Percentiles rank a stretch among this genome's conserved stretches.
Evolutionary conservation across 2,888 invertebrate genomes (phyloP).

Genomic region (Dasysyrphus albostriatus): DNA sequence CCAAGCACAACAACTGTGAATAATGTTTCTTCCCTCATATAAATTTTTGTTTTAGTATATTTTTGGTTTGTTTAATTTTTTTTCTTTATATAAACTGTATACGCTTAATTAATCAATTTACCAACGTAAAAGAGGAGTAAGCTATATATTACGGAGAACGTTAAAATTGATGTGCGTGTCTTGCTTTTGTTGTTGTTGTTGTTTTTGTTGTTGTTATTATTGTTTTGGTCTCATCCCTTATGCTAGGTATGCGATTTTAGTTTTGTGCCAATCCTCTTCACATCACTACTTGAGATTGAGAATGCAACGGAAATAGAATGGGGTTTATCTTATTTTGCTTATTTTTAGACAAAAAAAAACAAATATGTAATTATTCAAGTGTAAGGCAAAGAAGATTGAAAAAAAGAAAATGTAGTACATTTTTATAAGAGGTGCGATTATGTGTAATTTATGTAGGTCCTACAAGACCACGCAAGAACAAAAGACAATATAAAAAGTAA

Average conservation of each 20-base stretch:
- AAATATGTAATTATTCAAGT: slow-evolving; percentile 37
- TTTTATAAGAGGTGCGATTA: slow-evolving; percentile 6
- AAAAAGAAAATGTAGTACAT: background rate
- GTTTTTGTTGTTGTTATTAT: slow-evolving; percentile 19
- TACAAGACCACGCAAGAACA: background rate
- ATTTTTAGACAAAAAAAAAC: slow-evolving; percentile 48
- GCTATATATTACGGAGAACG: slow-evolving; percentile 15
- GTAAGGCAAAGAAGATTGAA: slow-evolving; percentile 40
- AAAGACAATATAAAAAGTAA: background rate
- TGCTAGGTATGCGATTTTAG: background rate
- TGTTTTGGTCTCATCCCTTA: slow-evolving; percentile 6
- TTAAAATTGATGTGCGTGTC: slow-evolving; percentile 59
- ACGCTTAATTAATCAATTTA: slow-evolving; percentile 63
- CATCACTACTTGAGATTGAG: slow-evolving; percentile 1
- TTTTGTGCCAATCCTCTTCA: slow-evolving; percentile 21
- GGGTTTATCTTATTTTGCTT: slow-evolving; percentile 6
- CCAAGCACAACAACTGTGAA: slow-evolving; percentile 29
- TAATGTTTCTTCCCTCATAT: slow-evolving; percentile 45
- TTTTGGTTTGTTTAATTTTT: slow-evolving; percentile 9
- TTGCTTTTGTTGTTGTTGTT: slow-evolving; percentile 24
- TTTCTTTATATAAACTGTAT: slow-evolving; percentile 36
- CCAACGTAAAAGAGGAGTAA: slow-evolving; percentile 36
- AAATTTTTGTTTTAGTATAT: slow-evolving; percentile 13
- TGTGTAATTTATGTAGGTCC: background rate
- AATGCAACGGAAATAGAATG: slow-evolving; percentile 61